phyloP scores from a whole-genome alignment of 2,797 vertebrate species.

The Phoeniculus purpureus region DNA sequence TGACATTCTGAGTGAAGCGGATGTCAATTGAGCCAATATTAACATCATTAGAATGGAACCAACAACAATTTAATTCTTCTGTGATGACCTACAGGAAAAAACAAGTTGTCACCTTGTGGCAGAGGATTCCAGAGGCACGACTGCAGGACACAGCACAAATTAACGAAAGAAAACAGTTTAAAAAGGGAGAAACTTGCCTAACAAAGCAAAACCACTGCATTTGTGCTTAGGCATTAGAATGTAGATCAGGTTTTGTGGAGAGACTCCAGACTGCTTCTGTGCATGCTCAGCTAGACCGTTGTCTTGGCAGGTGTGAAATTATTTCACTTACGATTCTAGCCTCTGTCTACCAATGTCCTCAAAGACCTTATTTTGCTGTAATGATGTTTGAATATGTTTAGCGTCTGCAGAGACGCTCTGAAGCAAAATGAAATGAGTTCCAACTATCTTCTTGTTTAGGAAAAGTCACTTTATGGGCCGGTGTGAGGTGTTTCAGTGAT shows the following conservation, averaged over 20 bases:
- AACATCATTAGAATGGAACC: constrained; percentile 3
- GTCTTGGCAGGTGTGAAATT: neutral
- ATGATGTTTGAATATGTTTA: neutral
- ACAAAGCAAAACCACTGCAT: neutral
- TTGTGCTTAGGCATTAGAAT: neutral
- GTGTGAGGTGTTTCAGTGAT: neutral
- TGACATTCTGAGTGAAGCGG: neutral
- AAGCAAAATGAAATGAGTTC: neutral
- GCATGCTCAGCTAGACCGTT: neutral
- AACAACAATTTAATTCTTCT: neutral
- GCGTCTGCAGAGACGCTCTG: neutral
- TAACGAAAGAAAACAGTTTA: too few relatives aligned
- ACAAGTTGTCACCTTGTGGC: neutral
- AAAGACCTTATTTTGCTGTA: neutral
- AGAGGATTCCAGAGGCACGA: neutral
- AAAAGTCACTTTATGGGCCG: neutral
- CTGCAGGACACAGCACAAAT: neutral
- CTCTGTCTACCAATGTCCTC: neutral
- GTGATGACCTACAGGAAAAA: neutral
- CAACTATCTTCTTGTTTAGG: neutral
- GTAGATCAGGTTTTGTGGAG: neutral
- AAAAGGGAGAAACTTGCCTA: neutral
- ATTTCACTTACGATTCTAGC: neutral
- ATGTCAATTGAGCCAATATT: neutral
- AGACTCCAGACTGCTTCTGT: neutral